Percentiles rank a stretch among this genome's conserved stretches.
Conservation (phyloP, 2,113 vertebrate species). For the Myotis lucifugus region DNA sequence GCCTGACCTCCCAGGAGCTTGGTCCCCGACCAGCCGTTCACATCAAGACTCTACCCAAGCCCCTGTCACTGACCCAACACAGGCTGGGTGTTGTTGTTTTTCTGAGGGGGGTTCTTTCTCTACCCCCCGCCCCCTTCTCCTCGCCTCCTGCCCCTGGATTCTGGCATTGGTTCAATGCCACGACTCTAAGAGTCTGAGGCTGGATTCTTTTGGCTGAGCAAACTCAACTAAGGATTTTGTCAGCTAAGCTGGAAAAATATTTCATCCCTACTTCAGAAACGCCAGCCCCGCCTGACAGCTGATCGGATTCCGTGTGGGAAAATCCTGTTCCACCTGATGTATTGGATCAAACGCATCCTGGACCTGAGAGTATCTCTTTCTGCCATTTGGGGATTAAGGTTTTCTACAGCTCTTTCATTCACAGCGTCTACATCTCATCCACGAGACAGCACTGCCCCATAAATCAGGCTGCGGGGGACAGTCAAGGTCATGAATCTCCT, state of each 20-base stretch:
- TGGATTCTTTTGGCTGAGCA: neutral
- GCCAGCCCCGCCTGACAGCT: neutral
- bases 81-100: neutral
- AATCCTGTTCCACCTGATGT: neutral
- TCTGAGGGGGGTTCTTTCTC: neutral
- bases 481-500: conserved; percentile 52
- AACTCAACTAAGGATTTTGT: neutral
- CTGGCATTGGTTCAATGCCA: neutral
- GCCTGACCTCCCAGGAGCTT: conserved; percentile 79
- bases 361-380: conserved; percentile 59
- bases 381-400: conserved; percentile 68
- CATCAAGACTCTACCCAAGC: neutral
- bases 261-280: conserved; percentile 17
- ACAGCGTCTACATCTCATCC: conserved; percentile 57
- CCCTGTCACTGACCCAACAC: conserved; percentile 20
- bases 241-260: neutral
- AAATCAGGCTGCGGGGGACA: conserved; percentile 53
- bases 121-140: neutral
- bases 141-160: neutral
- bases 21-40: conserved; percentile 80
- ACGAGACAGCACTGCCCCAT: conserved; percentile 40
- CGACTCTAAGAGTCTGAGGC: neutral
- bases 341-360: conserved; percentile 43
- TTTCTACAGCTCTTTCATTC: conserved; percentile 60
- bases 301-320: fast-evolving